Conservation (phyloP, 2,888 invertebrate genomes). For the Trissolcus brochymenae region DNA sequence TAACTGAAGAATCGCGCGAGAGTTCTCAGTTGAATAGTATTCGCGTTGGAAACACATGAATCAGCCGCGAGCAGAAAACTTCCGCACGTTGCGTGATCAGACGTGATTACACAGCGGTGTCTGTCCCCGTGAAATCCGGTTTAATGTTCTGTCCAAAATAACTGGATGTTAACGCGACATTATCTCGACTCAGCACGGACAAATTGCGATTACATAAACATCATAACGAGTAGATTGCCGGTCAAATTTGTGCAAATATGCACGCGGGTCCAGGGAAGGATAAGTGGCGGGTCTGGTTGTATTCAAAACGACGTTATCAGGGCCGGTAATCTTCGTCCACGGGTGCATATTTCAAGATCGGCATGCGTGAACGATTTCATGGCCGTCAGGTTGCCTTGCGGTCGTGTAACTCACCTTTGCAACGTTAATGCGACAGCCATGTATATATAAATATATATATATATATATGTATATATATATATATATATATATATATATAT, state of each 20-base stretch:
- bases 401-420: slow-evolving; percentile 74
- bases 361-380: slow-evolving; percentile 75
- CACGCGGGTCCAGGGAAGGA: slow-evolving; percentile 34
- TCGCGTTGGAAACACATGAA: slow-evolving; percentile 24
- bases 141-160: slow-evolving; percentile 24
- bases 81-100: slow-evolving; percentile 33
- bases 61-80: slow-evolving; percentile 23
- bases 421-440: slow-evolving; percentile 73
- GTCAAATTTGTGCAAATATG: slow-evolving; percentile 48
- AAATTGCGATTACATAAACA: slow-evolving; percentile 25
- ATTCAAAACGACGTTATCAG: slow-evolving; percentile 63
- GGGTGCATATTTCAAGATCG: slow-evolving; percentile 76
- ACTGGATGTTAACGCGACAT: slow-evolving; percentile 21
- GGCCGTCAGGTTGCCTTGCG: slow-evolving; percentile 75
- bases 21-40: slow-evolving; percentile 28
- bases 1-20: slow-evolving; percentile 27
- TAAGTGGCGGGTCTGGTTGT: slow-evolving; percentile 35
- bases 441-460: slow-evolving; percentile 48
- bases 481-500: too few relatives aligned
- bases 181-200: slow-evolving; percentile 24
- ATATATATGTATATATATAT: too few relatives aligned
- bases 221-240: slow-evolving; percentile 25
- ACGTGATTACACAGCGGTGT: slow-evolving; percentile 17
- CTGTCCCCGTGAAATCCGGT: slow-evolving; percentile 38
- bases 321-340: slow-evolving; percentile 68